Percentiles rank a stretch among this genome's conserved stretches.
Conservation (phyloP, 2,113 vertebrate genomes). For the Chionodraco myersi region DNA sequence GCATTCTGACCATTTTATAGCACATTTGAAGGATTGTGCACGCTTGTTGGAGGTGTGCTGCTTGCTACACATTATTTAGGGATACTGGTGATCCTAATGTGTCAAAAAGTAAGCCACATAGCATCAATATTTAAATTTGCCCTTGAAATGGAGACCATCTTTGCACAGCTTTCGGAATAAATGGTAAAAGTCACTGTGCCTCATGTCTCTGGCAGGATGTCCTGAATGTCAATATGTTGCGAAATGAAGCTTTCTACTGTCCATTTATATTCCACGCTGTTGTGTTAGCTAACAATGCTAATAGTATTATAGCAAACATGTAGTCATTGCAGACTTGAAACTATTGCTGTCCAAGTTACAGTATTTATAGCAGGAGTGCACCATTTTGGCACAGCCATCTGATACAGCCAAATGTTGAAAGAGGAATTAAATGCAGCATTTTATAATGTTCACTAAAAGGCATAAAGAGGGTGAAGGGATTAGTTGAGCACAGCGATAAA, state of each 20-base stretch:
- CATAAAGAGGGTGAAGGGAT: background rate
- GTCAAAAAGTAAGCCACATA: slow-evolving; percentile 43
- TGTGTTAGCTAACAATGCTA: background rate
- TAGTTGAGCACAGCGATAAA: background rate
- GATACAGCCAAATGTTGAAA: background rate
- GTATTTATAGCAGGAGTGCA: background rate
- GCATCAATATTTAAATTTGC: slow-evolving; percentile 60
- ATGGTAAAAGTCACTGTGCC: slow-evolving; percentile 37
- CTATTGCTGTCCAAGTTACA: background rate
- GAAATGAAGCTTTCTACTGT: slow-evolving; percentile 2
- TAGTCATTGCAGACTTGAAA: background rate
- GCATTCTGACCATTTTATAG: slow-evolving; percentile 6
- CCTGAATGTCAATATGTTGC: slow-evolving; percentile 37
- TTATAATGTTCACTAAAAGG: background rate
- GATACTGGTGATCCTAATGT: slow-evolving; percentile 13
- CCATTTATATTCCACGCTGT: background rate
- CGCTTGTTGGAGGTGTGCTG: background rate
- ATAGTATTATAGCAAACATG: background rate
- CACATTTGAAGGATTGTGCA: slow-evolving; percentile 3
- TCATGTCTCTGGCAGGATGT: slow-evolving; percentile 25
- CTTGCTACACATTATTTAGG: slow-evolving; percentile 13
- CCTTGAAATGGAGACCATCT: slow-evolving; percentile 47
- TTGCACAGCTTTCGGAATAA: slow-evolving; percentile 37
- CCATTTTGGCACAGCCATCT: background rate
- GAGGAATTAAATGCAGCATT: background rate